Evolutionary conservation across 1,140 invertebrate genomes (phyloP), one percentile per base, ranked within the genome.

Genomic region (Macrobrachium rosenbergii): DNA sequence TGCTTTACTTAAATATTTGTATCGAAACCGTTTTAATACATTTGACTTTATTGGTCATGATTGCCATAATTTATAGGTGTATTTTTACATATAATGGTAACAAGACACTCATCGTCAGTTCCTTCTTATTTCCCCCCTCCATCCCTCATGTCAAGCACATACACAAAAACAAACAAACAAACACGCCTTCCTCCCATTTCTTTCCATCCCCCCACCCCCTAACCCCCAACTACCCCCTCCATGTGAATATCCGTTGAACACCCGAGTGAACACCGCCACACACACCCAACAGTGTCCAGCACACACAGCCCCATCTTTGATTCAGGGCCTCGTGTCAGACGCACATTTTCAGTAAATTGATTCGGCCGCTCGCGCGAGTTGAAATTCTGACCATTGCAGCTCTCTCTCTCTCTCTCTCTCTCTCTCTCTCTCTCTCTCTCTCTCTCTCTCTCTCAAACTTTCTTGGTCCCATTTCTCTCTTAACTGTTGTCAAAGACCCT

Each of bases 271-370:
- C 80, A 82, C 64, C 2, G 21, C 63, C 63, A 69, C 80, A 82
- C 64, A 63, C 80, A 69, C 10, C 59, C 63, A 69, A 37, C 63
- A 52, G 63, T 58, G 43, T 52, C 63, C 63, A 14, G 43, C 63
- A 64, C 59, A 85, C 75, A 85, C 52, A 52, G 52, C 77, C 76
- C 83, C 83, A 85, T 85, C 83, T 85, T 85, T 85, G 83, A 85
- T 85, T 85, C 83, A 85, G 75, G 62, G 75, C 10, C 75, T 62
- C 63, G 75, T 85, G 83, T 79, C 83, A 78, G 83, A 52, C 75
- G 83, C 83, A 85, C 83, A 85, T 85, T 85, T 85, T 85, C 83
- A 85, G 75, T 85, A 85, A 85, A 85, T 85, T 85, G 83, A 85
- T 85, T 85, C 76, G 83, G 83, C 78, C 83, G 75, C 62, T 67